Evolutionary conservation across 2,888 invertebrate species (phyloP).

Genomic region (Leucoma salicis): DNA sequence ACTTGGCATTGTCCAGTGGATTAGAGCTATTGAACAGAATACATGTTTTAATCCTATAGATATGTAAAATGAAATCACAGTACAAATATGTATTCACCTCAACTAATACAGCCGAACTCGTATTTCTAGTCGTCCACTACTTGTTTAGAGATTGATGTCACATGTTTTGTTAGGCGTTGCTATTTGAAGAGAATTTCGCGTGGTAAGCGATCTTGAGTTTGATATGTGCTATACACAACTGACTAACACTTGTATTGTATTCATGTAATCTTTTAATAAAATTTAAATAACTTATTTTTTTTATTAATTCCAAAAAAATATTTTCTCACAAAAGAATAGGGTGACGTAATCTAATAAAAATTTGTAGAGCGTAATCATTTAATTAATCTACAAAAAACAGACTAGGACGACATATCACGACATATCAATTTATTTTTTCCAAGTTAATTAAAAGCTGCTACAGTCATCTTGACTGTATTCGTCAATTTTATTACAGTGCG

Average conservation of each 20-base stretch:
- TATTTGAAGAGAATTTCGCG: conserved; percentile 50
- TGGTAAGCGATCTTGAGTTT: conserved; percentile 53
- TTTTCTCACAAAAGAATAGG: not conserved
- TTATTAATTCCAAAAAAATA: not conserved
- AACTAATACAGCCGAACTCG: conserved; percentile 35
- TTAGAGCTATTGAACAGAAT: too few relatives aligned
- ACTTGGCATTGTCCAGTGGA: too few relatives aligned
- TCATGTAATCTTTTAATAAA: not conserved
- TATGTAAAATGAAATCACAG: conserved; percentile 6
- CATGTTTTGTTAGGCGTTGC: conserved; percentile 32
- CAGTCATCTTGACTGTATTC: too few relatives aligned
- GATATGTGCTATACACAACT: conserved; percentile 44
- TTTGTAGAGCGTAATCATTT: not conserved
- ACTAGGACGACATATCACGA: not conserved
- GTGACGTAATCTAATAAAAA: not conserved
- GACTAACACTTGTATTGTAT: not conserved
- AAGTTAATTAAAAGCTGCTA: conserved; percentile 5
- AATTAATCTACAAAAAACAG: not conserved
- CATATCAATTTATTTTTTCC: not conserved
- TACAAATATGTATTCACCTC: conserved; percentile 31
- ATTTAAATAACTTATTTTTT: not conserved
- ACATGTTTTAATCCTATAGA: not conserved
- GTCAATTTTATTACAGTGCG: too few relatives aligned
- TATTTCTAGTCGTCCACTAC: conserved; percentile 44
- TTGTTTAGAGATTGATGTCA: conserved; percentile 47